Conservation (phyloP, 2,113 vertebrate genomes). For the Hydrolagus affinis region DNA sequence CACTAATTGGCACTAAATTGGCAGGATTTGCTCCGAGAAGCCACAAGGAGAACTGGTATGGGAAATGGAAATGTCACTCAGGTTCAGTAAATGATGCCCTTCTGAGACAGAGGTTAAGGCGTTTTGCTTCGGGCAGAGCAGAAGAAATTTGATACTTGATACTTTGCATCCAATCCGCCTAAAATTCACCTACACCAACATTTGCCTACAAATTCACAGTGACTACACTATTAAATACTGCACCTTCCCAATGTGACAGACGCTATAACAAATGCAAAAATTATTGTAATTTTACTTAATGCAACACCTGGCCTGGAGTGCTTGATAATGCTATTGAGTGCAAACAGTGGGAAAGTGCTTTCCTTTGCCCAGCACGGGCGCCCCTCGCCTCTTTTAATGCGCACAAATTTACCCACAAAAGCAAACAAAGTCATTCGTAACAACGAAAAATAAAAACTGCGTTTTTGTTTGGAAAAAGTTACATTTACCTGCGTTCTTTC, state of each 20-base stretch:
- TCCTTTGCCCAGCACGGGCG: neutral
- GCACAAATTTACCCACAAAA: neutral
- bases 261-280: no score
- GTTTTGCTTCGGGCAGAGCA: neutral
- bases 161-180: no score
- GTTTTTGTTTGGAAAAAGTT: neutral
- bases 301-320: neutral
- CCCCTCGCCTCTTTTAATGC: neutral
- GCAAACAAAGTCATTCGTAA: neutral
- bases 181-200: no score
- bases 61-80: conserved; percentile 14
- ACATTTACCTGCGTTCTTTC: neutral
- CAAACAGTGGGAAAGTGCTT: neutral
- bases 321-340: neutral
- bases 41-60: neutral
- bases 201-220: no score
- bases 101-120: conserved; percentile 2
- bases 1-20: conserved; percentile 19
- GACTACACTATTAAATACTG: no score
- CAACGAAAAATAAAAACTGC: no score
- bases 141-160: neutral
- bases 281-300: neutral
- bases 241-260: no score
- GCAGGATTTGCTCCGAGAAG: neutral
- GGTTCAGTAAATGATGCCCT: neutral